Percentiles rank a stretch among this genome's conserved stretches.
Conservation (phyloP, 2,797 vertebrate species). For the Atherinosoma microstoma region DNA sequence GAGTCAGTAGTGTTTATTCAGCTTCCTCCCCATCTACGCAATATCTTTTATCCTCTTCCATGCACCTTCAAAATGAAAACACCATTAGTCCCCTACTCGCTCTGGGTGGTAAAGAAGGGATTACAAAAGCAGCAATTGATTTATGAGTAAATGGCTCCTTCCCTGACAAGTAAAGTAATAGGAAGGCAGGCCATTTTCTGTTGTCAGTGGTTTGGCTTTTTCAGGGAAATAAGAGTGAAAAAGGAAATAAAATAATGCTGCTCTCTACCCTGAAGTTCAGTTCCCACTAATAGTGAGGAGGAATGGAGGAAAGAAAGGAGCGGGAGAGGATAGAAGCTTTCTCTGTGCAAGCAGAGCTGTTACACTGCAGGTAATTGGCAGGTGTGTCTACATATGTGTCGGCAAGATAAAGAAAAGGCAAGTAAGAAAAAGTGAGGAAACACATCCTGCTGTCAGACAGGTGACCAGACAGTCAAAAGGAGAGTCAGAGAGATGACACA, state of each 20-base stretch:
- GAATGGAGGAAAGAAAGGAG: slow-evolving; percentile 16
- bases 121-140: slow-evolving; percentile 55
- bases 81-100: slow-evolving; percentile 20
- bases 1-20: slow-evolving; percentile 26
- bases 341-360: slow-evolving; percentile 22
- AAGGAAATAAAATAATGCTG: slow-evolving; percentile 14
- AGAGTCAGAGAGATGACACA: slow-evolving; percentile 37
- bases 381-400: slow-evolving; percentile 24
- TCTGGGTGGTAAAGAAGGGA: slow-evolving; percentile 26
- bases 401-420: slow-evolving; percentile 15
- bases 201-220: slow-evolving; percentile 27
- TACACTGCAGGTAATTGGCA: slow-evolving; percentile 19
- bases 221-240: slow-evolving; percentile 24
- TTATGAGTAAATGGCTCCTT: slow-evolving; percentile 51
- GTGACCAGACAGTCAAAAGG: slow-evolving; percentile 24
- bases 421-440: slow-evolving; percentile 20
- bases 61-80: slow-evolving; percentile 44
- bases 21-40: slow-evolving; percentile 2
- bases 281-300: slow-evolving; percentile 26
- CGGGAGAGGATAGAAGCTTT: not conserved
- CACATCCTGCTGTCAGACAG: slow-evolving; percentile 31
- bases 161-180: slow-evolving; percentile 41
- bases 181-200: slow-evolving; percentile 41
- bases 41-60: slow-evolving; percentile 13
- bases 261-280: slow-evolving; percentile 29